A percentile compares a stretch with the other conserved stretches of the same genome.
Conservation (phyloP, 1,140 invertebrate species). For the Zophobas atratus region DNA sequence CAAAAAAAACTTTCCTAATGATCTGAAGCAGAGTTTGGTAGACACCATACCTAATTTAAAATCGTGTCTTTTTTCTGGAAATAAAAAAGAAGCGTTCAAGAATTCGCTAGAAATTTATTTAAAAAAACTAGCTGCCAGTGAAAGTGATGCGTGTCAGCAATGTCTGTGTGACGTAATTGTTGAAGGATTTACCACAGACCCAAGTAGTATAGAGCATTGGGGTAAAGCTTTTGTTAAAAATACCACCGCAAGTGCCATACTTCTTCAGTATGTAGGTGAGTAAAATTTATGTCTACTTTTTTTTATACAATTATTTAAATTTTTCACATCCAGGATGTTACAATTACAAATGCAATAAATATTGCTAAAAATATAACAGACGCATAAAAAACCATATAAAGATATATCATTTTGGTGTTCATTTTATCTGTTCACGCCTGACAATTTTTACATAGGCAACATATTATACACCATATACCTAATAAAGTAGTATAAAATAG, state of each 20-base stretch:
- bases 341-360: too few relatives aligned
- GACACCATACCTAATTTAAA: conserved; percentile 67
- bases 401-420: too few relatives aligned
- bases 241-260: conserved; percentile 68
- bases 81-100: conserved; percentile 61
- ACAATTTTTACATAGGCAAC: too few relatives aligned
- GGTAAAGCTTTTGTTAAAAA: conserved; percentile 72
- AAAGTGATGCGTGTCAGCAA: conserved; percentile 65
- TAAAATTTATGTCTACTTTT: conserved; percentile 22
- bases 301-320: too few relatives aligned
- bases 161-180: conserved; percentile 68
- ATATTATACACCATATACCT: too few relatives aligned
- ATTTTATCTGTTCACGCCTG: too few relatives aligned
- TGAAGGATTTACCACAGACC: conserved; percentile 69
- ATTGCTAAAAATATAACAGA: too few relatives aligned
- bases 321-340: too few relatives aligned
- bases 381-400: too few relatives aligned
- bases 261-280: conserved; percentile 71
- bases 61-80: conserved; percentile 59
- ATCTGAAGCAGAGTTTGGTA: conserved; percentile 62
- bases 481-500: too few relatives aligned
- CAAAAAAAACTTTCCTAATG: conserved; percentile 62
- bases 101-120: conserved; percentile 69
- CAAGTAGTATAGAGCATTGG: conserved; percentile 72
- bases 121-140: conserved; percentile 67